Conservation (phyloP, 2,888 invertebrate genomes). For the Rhabditoides inermis region DNA sequence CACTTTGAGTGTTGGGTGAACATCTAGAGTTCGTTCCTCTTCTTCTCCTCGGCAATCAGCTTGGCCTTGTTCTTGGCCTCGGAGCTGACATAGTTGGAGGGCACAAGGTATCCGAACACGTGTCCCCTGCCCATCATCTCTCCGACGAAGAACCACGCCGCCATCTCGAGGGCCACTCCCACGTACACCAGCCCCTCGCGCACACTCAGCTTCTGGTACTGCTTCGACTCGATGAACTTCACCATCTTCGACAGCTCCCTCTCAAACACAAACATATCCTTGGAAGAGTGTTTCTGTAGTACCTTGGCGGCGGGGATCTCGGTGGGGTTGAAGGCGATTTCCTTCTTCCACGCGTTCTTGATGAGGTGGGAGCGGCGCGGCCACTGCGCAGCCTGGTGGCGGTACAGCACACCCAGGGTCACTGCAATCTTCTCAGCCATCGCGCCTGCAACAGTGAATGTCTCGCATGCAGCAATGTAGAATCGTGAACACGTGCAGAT, state of each 20-base stretch:
- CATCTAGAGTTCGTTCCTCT: no score
- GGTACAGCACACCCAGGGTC: conserved; percentile 29
- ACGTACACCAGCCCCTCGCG: conserved; percentile 76
- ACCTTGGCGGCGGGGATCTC: conserved; percentile 27
- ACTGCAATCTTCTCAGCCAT: conserved; percentile 37
- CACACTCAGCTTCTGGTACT: conserved; percentile 24
- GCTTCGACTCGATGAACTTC: no score
- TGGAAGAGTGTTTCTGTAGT: no score
- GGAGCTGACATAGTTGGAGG: conserved; percentile 11
- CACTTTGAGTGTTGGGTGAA: no score
- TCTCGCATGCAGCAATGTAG: no score
- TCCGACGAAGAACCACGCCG: conserved; percentile 87
- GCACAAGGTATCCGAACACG: conserved; percentile 65
- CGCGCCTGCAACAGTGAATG: no score
- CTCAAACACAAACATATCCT: no score
- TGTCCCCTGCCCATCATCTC: conserved; percentile 90
- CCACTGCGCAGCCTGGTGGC: conserved; percentile 21
- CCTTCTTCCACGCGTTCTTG: no score
- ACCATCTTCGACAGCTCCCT: no score
- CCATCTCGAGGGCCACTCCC: conserved; percentile 71
- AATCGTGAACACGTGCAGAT: no score
- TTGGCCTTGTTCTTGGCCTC: conserved; percentile 7
- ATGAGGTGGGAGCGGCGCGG: conserved; percentile 8
- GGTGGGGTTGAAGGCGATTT: no score
- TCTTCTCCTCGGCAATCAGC: conserved; percentile 3